phyloP scores from a whole-genome alignment of 1,140 invertebrate species.

The Trigoniulus corallinus region DNA sequence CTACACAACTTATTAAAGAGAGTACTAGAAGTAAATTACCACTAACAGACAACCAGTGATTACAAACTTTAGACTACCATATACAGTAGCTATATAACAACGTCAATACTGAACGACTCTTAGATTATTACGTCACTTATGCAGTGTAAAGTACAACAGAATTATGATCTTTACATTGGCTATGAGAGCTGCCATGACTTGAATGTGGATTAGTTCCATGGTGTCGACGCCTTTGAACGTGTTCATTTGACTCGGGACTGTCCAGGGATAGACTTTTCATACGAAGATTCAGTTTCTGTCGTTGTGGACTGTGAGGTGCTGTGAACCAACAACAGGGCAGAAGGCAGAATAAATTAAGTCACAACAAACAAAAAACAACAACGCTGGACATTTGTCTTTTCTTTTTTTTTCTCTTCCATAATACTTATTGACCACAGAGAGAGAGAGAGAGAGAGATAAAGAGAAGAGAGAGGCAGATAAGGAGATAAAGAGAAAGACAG shows the following conservation, averaged over 20 bases:
- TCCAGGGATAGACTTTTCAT: constrained; percentile 96
- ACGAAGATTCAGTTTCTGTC: constrained; percentile 85
- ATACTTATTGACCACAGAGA: no score
- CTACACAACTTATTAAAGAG: no score
- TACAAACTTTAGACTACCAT: no score
- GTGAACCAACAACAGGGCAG: constrained; percentile 16
- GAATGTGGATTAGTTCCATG: constrained; percentile 35
- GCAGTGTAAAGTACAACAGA: no score
- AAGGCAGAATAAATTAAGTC: constrained; percentile 8
- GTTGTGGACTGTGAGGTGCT: constrained; percentile 88
- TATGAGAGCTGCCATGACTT: constrained; percentile 26
- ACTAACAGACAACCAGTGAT: no score
- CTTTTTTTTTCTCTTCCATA: no score
- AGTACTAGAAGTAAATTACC: no score
- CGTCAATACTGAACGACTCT: no score
- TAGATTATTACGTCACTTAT: no score
- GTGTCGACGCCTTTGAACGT: constrained; percentile 52
- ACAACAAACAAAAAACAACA: no score
- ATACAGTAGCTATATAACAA: no score
- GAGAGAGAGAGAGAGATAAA: neutral
- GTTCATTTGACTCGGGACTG: constrained; percentile 80
- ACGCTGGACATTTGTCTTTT: no score
- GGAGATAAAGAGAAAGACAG: neutral
- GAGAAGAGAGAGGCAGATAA: neutral
- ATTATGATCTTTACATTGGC: constrained; percentile 34